Conservation (phyloP, 2,113 vertebrate genomes). For the Aphelocoma coerulescens region DNA sequence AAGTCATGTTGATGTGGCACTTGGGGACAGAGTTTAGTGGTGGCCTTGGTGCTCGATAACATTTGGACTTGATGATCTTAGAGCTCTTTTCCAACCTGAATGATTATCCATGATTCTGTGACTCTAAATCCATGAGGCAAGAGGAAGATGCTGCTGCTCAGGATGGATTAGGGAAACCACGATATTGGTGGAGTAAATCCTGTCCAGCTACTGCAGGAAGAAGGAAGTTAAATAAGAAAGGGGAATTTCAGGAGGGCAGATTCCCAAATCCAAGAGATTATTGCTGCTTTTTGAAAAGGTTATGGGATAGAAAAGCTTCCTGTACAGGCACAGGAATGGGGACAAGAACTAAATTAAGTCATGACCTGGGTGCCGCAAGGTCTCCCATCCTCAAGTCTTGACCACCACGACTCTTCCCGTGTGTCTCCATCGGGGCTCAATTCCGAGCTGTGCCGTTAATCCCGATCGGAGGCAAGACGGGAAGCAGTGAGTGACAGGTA, state of each 20-base stretch:
- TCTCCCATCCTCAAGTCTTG: neutral
- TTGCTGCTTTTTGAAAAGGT: neutral
- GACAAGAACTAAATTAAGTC: neutral
- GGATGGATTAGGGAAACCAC: neutral
- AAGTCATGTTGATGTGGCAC: accelerated
- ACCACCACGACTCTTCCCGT: accelerated
- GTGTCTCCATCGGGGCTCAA: accelerated
- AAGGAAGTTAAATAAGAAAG: neutral
- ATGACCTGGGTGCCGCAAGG: neutral
- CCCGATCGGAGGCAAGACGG: accelerated
- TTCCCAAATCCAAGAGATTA: neutral
- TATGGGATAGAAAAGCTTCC: neutral
- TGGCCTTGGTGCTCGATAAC: neutral
- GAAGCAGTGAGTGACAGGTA: neutral
- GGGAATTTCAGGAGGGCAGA: neutral
- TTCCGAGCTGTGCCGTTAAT: neutral
- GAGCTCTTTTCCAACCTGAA: neutral
- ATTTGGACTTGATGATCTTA: neutral
- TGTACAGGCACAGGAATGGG: accelerated
- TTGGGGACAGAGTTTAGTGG: neutral
- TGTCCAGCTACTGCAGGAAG: neutral
- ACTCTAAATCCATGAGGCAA: neutral
- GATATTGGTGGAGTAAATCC: neutral
- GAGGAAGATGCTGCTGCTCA: neutral
- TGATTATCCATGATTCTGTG: neutral